Evolutionary conservation across 1,140 invertebrate species (phyloP).

Genomic region (Orchestia grillus): DNA sequence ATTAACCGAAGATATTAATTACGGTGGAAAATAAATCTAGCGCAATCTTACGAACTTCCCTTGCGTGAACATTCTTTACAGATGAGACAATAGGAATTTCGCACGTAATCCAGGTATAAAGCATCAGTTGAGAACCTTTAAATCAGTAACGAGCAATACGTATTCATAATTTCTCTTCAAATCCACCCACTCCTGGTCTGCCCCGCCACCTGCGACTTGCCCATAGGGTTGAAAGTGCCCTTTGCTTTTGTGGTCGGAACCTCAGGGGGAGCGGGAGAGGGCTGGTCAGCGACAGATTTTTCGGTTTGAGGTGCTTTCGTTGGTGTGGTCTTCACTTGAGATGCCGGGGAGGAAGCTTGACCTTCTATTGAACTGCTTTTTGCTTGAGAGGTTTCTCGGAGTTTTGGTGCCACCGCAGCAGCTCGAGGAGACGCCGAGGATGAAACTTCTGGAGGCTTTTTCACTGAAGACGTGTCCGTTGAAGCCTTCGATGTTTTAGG

Average conservation of each 20-base stretch:
- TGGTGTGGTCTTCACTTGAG: background rate
- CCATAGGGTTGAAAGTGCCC: background rate
- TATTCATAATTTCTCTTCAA: background rate
- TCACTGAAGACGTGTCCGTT: background rate
- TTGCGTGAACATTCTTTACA: too few species aligned
- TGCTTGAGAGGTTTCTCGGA: background rate
- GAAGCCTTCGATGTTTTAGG: background rate
- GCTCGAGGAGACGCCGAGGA: background rate
- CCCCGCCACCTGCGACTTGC: slow-evolving; percentile 58
- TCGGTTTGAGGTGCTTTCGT: background rate
- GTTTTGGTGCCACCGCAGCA: background rate
- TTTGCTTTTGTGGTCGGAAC: background rate
- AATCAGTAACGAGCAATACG: background rate
- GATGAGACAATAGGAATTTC: too few species aligned
- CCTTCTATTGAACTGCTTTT: background rate
- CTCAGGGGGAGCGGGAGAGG: background rate
- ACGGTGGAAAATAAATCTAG: too few species aligned
- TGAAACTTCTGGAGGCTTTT: background rate
- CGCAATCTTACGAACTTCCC: too few species aligned
- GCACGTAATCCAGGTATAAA: too few species aligned
- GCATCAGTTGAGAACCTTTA: too few species aligned
- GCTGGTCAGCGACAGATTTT: background rate
- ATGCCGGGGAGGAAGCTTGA: background rate
- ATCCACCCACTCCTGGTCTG: slow-evolving; percentile 61
- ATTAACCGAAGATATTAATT: too few species aligned